Evolutionary conservation across 2,113 vertebrate species (phyloP).

Genomic region (Semnornis frantzii): DNA sequence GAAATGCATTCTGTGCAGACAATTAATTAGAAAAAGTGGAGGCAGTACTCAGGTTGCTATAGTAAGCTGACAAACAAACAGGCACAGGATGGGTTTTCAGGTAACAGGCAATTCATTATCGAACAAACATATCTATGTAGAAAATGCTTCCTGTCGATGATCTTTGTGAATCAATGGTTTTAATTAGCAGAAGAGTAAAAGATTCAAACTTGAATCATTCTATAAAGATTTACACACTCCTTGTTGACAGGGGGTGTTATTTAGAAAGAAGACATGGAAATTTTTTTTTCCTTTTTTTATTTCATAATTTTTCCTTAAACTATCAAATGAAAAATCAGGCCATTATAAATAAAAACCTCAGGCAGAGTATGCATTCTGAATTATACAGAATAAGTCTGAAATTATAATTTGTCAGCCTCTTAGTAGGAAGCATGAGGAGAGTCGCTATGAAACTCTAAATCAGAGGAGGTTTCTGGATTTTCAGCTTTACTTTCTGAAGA

Average conservation of each 20-base stretch:
- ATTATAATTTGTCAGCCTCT: background rate
- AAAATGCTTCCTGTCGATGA: slow-evolving; percentile 31
- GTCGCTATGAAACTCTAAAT: background rate
- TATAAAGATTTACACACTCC: background rate
- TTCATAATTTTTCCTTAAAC: background rate
- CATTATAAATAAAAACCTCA: background rate
- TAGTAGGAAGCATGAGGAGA: background rate
- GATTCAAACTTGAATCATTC: background rate
- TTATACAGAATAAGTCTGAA: background rate
- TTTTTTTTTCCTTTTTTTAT: background rate
- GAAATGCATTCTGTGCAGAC: background rate
- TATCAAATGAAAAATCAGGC: background rate
- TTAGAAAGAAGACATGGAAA: background rate
- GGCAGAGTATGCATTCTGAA: background rate
- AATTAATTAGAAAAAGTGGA: slow-evolving; percentile 25
- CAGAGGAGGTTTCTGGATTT: background rate
- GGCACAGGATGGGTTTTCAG: slow-evolving; percentile 18
- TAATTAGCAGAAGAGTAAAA: slow-evolving; percentile 41
- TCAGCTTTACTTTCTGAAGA: background rate
- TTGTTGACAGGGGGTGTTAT: background rate
- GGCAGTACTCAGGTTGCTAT: background rate
- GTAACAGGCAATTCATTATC: slow-evolving; percentile 17
- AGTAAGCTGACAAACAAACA: background rate
- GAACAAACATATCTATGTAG: background rate
- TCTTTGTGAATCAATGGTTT: slow-evolving; percentile 22